Evolutionary conservation across 2,888 invertebrate species (phyloP), one percentile per base, ranked within the genome.

Genomic region (Cyaniris semiargus): DNA sequence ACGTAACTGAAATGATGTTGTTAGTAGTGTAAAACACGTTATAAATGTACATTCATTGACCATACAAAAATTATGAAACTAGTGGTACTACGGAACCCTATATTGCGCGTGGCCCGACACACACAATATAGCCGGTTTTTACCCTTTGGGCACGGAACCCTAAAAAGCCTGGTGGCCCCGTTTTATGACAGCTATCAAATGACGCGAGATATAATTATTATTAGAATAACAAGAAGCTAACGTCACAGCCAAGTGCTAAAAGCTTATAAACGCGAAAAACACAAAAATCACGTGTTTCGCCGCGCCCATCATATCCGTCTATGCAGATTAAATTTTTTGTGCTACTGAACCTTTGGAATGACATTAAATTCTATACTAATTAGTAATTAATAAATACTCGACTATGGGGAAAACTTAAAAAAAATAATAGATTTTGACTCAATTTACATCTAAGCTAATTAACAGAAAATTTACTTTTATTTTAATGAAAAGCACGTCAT

Each of bases 191-290:
- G 23, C 27, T 3, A 66, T 27, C 13, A 66, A 66, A 27, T 27
- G 60, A 66, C 60, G 66, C 27, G 27, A 66, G 27, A 27, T 66
- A 23, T 66, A 27, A 66, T 66, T 27, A 23, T 66, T 6, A 66
- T 66, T 66, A 66, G 27, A 27, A 66, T 66, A 66, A 27, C 27
- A 66, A 66, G 66, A 66, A 66, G 27, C 18, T 15, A 66, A 66
- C 66, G 66, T 66, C 66, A 66, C 58, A 21, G 7, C 6, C 1
- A 66, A 66, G 66, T 66, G 23, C 66, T 66, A 66, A 66, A 66
- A 66, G 66, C 66, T 66, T 66, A 27, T 66, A 27, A 66, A 27
- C 23, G 18, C 27, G 66, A 66, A 66, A 23, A 66, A 66, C 27
- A 66, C 27, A 66, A 31, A 66, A 66, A 66, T 27, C 31, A 66